Evolutionary conservation across 2,113 vertebrate species (phyloP).

Genomic region (Mobula hypostoma): DNA sequence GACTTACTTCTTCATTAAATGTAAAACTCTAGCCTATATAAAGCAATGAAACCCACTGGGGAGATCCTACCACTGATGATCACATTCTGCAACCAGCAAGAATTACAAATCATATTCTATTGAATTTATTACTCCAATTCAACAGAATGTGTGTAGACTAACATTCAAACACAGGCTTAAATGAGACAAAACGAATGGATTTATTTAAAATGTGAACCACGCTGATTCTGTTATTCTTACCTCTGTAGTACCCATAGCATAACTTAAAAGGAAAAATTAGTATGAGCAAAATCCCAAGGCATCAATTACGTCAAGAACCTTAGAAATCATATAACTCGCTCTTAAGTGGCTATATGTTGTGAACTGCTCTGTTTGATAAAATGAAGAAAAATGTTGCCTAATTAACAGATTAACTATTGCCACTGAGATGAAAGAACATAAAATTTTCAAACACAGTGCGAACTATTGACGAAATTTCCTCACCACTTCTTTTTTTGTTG

Average conservation of each 20-base stretch:
- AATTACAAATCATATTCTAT: not conserved
- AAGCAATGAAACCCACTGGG: not conserved
- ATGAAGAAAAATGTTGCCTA: slow-evolving; percentile 44
- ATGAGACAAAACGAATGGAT: not conserved
- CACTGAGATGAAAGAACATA: not conserved
- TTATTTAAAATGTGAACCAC: slow-evolving; percentile 13
- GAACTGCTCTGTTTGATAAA: slow-evolving; percentile 48
- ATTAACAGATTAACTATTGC: slow-evolving; percentile 46
- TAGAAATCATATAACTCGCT: slow-evolving; percentile 55
- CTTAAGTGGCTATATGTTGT: slow-evolving; percentile 45
- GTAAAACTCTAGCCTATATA: not conserved
- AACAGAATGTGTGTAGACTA: not conserved
- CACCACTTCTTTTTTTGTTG: not conserved
- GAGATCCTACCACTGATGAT: not conserved
- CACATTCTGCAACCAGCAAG: not conserved
- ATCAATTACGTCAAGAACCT: slow-evolving; percentile 51
- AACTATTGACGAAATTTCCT: not conserved
- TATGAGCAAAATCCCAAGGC: slow-evolving; percentile 52
- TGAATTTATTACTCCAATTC: not conserved
- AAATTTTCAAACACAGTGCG: not conserved
- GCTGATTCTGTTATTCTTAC: slow-evolving; percentile 40
- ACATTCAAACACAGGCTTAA: not conserved
- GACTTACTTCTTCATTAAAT: slow-evolving; percentile 26
- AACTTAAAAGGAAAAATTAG: slow-evolving; percentile 39
- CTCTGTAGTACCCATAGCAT: not conserved